These are phyloP conservation scores for Leptocoma aspasia DNA, from an alignment of 2,113 vertebrate species.

Conservation along the genomic window DNA sequence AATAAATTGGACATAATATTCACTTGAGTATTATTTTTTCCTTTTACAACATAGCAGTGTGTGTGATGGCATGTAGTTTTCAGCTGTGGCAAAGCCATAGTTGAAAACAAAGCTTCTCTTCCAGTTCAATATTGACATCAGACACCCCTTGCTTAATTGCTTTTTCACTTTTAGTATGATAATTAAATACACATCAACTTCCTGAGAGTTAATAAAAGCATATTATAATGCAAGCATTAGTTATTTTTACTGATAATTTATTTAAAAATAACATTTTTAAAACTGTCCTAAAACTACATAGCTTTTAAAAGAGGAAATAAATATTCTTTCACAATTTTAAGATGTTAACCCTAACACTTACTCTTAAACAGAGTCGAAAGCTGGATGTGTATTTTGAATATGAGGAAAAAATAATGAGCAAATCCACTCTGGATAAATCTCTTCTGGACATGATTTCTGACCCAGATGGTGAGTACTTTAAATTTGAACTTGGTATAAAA, in stretches of 20 bases:
- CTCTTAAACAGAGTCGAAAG: slow-evolving; percentile 84
- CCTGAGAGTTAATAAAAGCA: background rate
- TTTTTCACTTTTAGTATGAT: background rate
- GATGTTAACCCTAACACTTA: slow-evolving; percentile 24
- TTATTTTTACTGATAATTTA: background rate
- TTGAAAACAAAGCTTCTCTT: background rate
- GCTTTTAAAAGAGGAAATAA: background rate
- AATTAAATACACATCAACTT: background rate
- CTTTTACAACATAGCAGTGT: background rate
- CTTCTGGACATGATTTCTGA: slow-evolving; percentile 97
- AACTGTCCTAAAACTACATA: background rate
- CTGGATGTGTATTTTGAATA: slow-evolving; percentile 98
- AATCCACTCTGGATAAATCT: slow-evolving; percentile 94
- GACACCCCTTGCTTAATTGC: background rate
- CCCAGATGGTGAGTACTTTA: slow-evolving; percentile 86
- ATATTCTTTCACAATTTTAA: background rate
- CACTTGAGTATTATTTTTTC: background rate
- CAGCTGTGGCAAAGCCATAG: background rate
- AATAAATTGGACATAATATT: background rate
- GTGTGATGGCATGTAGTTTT: background rate
- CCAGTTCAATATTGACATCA: background rate
- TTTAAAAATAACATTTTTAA: background rate
- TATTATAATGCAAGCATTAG: background rate
- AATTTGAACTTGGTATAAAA: background rate
- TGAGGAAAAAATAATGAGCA: slow-evolving; percentile 99